These are phyloP conservation scores for Sylvietta virens DNA, from an alignment of 2,113 vertebrate species.

Conservation along the genomic window DNA sequence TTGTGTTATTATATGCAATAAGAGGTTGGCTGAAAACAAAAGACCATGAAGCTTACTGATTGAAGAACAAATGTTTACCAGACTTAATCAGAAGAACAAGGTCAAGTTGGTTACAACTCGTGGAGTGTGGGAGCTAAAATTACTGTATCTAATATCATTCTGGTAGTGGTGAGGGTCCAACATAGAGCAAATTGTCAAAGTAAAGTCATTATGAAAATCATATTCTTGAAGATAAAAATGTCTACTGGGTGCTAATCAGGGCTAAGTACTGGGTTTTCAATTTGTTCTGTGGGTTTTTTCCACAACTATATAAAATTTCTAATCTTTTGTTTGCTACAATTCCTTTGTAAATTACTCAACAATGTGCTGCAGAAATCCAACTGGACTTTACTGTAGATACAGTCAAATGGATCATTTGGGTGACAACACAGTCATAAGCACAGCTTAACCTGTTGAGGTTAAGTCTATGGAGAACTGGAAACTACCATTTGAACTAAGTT, in stretches of 20 bases:
- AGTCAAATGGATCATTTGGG: background rate
- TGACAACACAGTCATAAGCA: background rate
- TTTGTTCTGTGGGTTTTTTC: background rate
- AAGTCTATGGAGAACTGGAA: background rate
- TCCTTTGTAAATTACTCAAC: background rate
- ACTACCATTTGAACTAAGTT: background rate
- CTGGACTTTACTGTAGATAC: background rate
- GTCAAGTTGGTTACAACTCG: background rate
- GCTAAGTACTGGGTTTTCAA: background rate
- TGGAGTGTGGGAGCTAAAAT: background rate
- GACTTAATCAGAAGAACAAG: background rate
- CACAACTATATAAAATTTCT: background rate
- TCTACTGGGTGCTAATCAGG: background rate
- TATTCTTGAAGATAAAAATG: background rate
- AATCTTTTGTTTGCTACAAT: background rate
- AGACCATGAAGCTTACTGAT: background rate
- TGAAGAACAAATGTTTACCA: background rate
- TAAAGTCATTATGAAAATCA: background rate
- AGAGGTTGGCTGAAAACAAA: background rate
- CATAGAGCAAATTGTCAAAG: background rate
- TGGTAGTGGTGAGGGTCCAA: background rate
- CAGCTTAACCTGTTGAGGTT: background rate
- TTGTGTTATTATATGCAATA: background rate
- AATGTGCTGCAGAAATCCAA: background rate
- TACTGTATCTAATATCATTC: background rate